Evolutionary conservation across 2,113 vertebrate genomes (phyloP).

Genomic region (Rallus limicola): DNA sequence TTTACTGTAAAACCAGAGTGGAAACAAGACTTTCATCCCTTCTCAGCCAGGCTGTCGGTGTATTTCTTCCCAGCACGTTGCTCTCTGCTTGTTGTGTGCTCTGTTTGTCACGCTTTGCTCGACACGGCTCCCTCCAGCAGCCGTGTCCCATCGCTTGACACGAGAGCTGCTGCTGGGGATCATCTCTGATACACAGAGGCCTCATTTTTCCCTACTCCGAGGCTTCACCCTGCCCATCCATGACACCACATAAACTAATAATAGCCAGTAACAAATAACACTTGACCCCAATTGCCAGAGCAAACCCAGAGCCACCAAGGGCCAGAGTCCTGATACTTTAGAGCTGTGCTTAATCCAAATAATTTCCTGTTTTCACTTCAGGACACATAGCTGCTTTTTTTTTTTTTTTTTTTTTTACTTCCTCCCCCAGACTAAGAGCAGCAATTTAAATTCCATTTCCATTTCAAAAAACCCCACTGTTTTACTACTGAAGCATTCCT

Average conservation of each 20-base stretch:
- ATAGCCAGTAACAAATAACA: background rate
- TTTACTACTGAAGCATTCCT: conserved; percentile 19
- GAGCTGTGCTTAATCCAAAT: background rate
- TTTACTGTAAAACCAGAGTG: background rate
- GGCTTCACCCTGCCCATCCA: background rate
- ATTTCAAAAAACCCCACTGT: background rate
- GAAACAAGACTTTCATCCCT: background rate
- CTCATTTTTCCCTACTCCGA: background rate
- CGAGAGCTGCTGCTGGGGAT: background rate
- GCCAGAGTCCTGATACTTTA: background rate
- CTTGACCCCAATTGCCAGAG: background rate
- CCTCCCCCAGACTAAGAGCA: background rate
- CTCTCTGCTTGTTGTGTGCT: background rate
- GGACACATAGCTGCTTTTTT: background rate
- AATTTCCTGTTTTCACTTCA: background rate
- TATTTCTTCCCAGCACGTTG: background rate
- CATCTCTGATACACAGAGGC: background rate
- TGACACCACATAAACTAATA: background rate
- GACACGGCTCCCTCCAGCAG: background rate
- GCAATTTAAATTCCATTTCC: background rate
- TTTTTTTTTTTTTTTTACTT: background rate
- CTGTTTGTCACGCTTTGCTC: background rate
- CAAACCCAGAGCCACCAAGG: background rate
- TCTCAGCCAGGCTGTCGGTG: background rate
- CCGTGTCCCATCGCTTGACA: background rate